These are phyloP conservation scores for Tangara arthus DNA, from an alignment of 2,797 vertebrate genomes.

Conservation along the genomic window DNA sequence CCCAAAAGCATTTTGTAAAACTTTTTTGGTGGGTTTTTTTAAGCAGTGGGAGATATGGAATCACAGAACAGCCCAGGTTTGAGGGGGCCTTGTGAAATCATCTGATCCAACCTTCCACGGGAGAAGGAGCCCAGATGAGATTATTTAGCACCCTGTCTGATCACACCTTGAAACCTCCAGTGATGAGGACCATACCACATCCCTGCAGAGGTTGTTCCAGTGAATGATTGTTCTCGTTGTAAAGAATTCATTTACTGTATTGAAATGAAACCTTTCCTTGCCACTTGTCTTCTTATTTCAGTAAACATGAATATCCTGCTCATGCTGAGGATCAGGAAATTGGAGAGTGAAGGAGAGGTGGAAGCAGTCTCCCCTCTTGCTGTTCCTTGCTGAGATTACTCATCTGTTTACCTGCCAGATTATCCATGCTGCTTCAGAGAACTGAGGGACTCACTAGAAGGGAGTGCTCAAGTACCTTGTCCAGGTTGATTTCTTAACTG, in stretches of 20 bases:
- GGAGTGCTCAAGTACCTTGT: neutral
- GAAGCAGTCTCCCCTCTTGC: neutral
- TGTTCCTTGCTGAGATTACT: neutral
- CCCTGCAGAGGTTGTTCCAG: neutral
- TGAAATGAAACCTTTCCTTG: neutral
- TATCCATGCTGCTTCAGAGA: neutral
- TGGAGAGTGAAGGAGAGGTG: neutral
- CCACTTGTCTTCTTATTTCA: neutral
- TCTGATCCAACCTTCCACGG: neutral
- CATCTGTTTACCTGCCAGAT: neutral
- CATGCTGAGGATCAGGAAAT: neutral
- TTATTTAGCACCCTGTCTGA: neutral
- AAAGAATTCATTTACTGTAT: neutral
- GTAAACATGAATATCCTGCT: neutral
- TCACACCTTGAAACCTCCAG: neutral
- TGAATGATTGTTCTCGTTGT: neutral
- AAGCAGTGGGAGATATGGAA: neutral
- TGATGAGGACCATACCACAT: neutral
- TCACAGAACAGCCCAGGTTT: neutral
- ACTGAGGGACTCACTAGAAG: neutral
- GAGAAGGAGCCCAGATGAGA: neutral
- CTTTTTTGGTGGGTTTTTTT: neutral
- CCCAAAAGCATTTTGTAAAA: neutral
- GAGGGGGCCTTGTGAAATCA: neutral
- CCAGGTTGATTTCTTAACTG: neutral